phyloP scores from a whole-genome alignment of 2,888 invertebrate genomes.

The Fragum whitleyi region DNA sequence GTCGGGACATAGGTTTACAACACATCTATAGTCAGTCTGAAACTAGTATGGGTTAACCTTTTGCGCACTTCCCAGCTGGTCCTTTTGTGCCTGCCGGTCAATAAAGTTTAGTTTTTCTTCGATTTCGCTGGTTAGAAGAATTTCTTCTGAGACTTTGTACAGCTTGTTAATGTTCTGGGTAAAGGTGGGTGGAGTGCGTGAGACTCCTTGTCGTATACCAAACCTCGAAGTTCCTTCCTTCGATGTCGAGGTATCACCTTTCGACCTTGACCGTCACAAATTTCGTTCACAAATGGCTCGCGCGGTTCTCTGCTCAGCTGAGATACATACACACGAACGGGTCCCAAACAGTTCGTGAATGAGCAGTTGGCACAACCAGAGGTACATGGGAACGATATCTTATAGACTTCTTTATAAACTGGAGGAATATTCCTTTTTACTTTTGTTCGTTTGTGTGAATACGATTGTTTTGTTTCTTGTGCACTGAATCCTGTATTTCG shows the following conservation, averaged over 20 bases:
- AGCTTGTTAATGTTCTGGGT: slow-evolving; percentile 42
- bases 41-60: too few species aligned
- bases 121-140: neutral
- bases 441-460: neutral
- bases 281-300: slow-evolving; percentile 38
- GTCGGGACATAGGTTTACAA: too few species aligned
- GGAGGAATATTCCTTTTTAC: neutral
- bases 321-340: slow-evolving; percentile 58
- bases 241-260: slow-evolving; percentile 48
- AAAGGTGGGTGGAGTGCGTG: slow-evolving; percentile 55
- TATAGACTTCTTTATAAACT: slow-evolving; percentile 40
- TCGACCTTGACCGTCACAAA: slow-evolving; percentile 60
- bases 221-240: slow-evolving; percentile 56
- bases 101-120: too few species aligned
- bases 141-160: slow-evolving; percentile 21
- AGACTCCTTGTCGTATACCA: slow-evolving; percentile 60
- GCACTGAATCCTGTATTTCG: neutral
- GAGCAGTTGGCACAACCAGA: slow-evolving; percentile 59
- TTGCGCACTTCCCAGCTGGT: too few species aligned
- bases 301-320: slow-evolving; percentile 46
- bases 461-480: neutral
- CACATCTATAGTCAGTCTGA: too few species aligned
- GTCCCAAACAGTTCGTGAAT: slow-evolving; percentile 56
- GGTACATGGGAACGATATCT: slow-evolving; percentile 56
- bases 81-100: too few species aligned